phyloP scores from a whole-genome alignment of 1,140 invertebrate genomes.

The Lanistes nyassanus region DNA sequence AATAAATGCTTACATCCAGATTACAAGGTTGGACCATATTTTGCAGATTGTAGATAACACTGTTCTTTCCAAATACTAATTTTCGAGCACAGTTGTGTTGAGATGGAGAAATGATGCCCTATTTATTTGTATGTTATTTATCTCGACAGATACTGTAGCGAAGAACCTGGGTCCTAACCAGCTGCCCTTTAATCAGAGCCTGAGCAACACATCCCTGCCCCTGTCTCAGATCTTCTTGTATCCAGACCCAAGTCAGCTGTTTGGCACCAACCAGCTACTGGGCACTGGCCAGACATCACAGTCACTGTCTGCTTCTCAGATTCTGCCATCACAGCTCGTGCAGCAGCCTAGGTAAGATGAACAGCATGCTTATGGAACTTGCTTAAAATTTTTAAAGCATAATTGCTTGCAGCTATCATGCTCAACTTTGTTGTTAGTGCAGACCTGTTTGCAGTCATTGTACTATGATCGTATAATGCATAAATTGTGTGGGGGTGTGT shows the following conservation, averaged over 20 bases:
- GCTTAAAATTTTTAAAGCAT: too few relatives aligned
- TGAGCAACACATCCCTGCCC: slow-evolving; percentile 64
- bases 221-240: slow-evolving; percentile 54
- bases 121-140: background rate
- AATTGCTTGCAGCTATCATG: too few relatives aligned
- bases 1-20: background rate
- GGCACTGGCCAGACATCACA: slow-evolving; percentile 51
- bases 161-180: slow-evolving; percentile 45
- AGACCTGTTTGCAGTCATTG: too few relatives aligned
- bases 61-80: background rate
- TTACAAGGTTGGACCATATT: background rate
- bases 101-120: background rate
- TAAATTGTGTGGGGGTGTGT: too few relatives aligned
- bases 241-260: slow-evolving; percentile 42
- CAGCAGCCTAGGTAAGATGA: slow-evolving; percentile 67
- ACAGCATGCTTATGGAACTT: too few relatives aligned
- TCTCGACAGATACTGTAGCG: slow-evolving; percentile 22
- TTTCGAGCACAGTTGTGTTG: background rate
- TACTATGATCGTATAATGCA: too few relatives aligned
- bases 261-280: slow-evolving; percentile 57
- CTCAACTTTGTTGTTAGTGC: too few relatives aligned
- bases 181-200: slow-evolving; percentile 79
- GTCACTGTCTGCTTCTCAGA: slow-evolving; percentile 66
- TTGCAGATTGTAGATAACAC: background rate
- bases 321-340: slow-evolving; percentile 74